These are phyloP conservation scores for Epinotia ramella DNA, from an alignment of 2,888 invertebrate species.

Conservation along the genomic window DNA sequence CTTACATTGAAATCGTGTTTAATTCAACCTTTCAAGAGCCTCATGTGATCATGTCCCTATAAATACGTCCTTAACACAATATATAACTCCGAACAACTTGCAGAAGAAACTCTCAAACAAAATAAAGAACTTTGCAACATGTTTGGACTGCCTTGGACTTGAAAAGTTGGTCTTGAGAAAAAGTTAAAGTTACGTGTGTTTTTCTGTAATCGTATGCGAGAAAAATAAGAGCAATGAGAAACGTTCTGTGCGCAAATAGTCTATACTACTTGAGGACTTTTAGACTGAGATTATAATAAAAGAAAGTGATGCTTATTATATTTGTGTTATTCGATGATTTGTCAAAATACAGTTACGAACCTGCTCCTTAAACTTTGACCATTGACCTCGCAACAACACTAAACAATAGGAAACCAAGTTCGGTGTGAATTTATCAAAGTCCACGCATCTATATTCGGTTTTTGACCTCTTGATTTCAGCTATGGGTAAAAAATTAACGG, in stretches of 20 bases:
- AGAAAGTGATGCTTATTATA: no score
- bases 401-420: no score
- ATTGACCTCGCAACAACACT: no score
- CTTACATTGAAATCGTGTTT: conserved; percentile 15
- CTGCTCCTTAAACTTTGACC: no score
- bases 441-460: no score
- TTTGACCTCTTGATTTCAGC: no score
- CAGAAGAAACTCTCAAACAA: not conserved
- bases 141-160: not conserved
- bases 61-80: conserved; percentile 9
- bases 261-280: no score
- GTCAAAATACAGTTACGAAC: not conserved
- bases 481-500: no score
- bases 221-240: not conserved
- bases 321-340: not conserved
- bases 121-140: conserved; percentile 12
- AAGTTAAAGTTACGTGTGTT: not conserved
- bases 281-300: no score
- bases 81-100: not conserved
- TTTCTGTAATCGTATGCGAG: not conserved
- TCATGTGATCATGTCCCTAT: not conserved
- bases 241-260: not conserved
- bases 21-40: conserved; percentile 7
- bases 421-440: no score
- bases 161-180: not conserved